These are phyloP conservation scores for Sandelia bainsii DNA, from an alignment of 2,797 vertebrate genomes.

Conservation along the genomic window DNA sequence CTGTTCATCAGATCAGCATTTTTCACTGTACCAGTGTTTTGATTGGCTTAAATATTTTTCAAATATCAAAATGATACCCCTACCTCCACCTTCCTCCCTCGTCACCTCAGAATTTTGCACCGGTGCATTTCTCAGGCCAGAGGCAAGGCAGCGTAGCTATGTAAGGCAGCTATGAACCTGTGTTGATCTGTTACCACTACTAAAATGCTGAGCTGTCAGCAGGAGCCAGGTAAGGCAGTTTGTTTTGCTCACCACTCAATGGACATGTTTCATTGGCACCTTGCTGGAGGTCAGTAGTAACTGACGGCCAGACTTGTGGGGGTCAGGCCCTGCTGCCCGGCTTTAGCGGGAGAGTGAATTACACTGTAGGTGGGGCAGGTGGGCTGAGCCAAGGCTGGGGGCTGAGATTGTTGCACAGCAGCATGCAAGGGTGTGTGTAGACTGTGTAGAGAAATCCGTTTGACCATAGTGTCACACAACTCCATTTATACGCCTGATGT, in stretches of 20 bases:
- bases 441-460: conserved; percentile 72
- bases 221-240: conserved; percentile 74
- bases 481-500: conserved; percentile 67
- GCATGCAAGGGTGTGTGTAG: conserved; percentile 62
- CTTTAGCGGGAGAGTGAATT: conserved; percentile 77
- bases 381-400: conserved; percentile 61
- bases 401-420: conserved; percentile 67
- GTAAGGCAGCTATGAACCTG: conserved; percentile 62
- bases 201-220: conserved; percentile 74
- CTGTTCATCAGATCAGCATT: neutral
- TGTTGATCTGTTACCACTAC: conserved; percentile 64
- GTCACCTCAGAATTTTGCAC: conserved; percentile 25
- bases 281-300: conserved; percentile 78
- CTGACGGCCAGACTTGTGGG: conserved; percentile 68
- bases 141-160: conserved; percentile 50
- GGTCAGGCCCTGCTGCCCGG: conserved; percentile 69
- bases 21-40: conserved; percentile 6
- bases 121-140: conserved; percentile 41
- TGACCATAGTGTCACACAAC: conserved; percentile 67
- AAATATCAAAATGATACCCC: conserved; percentile 5
- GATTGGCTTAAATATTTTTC: conserved; percentile 9
- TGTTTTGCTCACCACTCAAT: conserved; percentile 77
- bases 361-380: conserved; percentile 70
- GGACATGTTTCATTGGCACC: conserved; percentile 79
- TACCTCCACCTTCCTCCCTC: neutral